Percentiles rank a stretch among this genome's conserved stretches.
Conservation (phyloP, 2,797 vertebrate species). For the Xiphorhynchus erythropygius region DNA sequence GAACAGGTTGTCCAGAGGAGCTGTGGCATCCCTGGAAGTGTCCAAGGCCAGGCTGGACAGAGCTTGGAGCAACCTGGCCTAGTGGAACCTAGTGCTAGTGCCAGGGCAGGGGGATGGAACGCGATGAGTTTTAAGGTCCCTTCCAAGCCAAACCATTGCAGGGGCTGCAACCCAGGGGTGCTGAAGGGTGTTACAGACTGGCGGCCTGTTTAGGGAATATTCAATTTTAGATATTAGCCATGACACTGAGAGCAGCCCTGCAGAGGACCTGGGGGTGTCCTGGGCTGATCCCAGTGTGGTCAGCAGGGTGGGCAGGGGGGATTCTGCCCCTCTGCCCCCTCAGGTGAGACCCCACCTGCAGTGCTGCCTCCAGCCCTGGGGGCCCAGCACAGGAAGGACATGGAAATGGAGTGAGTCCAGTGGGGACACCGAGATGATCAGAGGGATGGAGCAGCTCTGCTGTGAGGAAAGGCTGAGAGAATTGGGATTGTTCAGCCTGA, state of each 20-base stretch:
- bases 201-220: neutral
- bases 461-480: neutral
- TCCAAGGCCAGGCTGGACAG: neutral
- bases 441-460: neutral
- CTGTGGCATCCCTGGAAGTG: neutral
- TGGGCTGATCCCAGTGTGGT: neutral
- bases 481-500: neutral
- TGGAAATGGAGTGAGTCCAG: neutral
- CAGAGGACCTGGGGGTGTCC: neutral
- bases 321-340: neutral
- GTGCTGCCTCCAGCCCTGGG: neutral
- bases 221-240: too few species aligned
- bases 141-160: neutral
- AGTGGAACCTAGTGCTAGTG: too few species aligned
- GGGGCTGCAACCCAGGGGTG: neutral
- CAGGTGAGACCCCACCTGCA: neutral
- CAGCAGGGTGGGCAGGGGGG: neutral
- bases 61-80: neutral
- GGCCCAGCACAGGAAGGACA: neutral
- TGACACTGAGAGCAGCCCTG: neutral
- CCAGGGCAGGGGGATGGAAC: neutral
- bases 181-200: neutral
- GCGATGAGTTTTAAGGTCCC: neutral
- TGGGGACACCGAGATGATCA: neutral
- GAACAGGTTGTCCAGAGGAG: neutral